These are phyloP conservation scores for Atrina japonica DNA, from an alignment of 2,888 invertebrate genomes.

Conservation along the genomic window DNA sequence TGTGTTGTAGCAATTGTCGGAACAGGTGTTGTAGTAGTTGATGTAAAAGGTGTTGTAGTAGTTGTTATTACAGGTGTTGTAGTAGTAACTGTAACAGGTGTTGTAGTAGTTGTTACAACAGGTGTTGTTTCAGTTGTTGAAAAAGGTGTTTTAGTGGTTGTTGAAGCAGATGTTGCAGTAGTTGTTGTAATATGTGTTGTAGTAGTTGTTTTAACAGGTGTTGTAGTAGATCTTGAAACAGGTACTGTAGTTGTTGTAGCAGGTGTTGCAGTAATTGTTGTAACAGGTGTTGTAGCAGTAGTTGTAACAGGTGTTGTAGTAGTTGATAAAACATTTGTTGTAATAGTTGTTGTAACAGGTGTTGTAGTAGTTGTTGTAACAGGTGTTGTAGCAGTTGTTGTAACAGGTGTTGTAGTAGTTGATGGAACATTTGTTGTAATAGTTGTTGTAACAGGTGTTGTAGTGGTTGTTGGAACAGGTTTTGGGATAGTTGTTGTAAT, in stretches of 20 bases:
- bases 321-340: conserved; percentile 11
- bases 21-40: neutral
- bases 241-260: too few species aligned
- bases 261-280: neutral
- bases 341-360: conserved; percentile 6
- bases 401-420: conserved; percentile 1
- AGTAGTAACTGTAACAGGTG: neutral
- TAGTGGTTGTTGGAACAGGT: conserved; percentile 8
- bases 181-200: neutral
- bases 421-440: neutral
- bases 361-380: conserved; percentile 2
- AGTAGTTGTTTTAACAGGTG: neutral
- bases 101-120: neutral
- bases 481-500: neutral
- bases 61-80: conserved; percentile 13
- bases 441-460: neutral
- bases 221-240: neutral
- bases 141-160: conserved; percentile 11
- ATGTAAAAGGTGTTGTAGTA: neutral
- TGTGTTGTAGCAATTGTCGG: neutral
- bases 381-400: conserved; percentile 4
- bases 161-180: conserved; percentile 11
- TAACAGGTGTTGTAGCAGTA: conserved; percentile 2
- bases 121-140: conserved; percentile 20
- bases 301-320: conserved; percentile 15